phyloP scores from a whole-genome alignment of 1,140 invertebrate species.

The Yoshiicerus persimilis region DNA sequence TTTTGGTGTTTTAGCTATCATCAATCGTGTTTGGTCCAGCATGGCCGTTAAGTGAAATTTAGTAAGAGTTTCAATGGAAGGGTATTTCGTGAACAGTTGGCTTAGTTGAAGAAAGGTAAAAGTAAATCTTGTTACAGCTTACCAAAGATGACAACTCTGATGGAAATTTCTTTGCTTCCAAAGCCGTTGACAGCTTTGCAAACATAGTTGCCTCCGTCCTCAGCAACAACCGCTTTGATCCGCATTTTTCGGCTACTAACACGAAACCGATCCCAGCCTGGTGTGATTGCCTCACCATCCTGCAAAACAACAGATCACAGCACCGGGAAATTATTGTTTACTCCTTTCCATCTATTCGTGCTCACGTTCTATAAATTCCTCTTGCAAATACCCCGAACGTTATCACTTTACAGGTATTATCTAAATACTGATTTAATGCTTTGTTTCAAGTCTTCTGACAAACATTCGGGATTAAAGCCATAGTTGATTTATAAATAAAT shows the following conservation, averaged over 20 bases:
- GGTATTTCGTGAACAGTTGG: neutral
- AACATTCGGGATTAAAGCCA: no score
- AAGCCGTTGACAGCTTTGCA: conserved; percentile 49
- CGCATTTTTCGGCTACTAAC: conserved; percentile 49
- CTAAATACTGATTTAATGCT: no score
- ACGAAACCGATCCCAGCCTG: conserved; percentile 46
- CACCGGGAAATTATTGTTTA: neutral
- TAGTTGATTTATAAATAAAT: no score
- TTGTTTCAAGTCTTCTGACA: no score
- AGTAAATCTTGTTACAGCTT: conserved; percentile 24
- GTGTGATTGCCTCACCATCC: conserved; percentile 51
- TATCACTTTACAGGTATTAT: no score
- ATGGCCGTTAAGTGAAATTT: neutral
- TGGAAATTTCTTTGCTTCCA: conserved; percentile 39
- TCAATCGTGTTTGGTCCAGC: neutral
- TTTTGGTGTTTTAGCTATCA: neutral
- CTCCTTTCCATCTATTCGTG: neutral
- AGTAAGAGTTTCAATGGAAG: neutral
- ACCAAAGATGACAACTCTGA: conserved; percentile 43
- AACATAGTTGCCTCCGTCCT: conserved; percentile 44
- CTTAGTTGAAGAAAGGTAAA: neutral
- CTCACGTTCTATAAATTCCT: neutral
- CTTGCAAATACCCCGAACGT: neutral
- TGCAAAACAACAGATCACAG: conserved; percentile 43
- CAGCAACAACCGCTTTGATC: conserved; percentile 48